These are phyloP conservation scores for Myodes glareolus DNA, from an alignment of 2,113 vertebrate genomes.

Conservation along the genomic window DNA sequence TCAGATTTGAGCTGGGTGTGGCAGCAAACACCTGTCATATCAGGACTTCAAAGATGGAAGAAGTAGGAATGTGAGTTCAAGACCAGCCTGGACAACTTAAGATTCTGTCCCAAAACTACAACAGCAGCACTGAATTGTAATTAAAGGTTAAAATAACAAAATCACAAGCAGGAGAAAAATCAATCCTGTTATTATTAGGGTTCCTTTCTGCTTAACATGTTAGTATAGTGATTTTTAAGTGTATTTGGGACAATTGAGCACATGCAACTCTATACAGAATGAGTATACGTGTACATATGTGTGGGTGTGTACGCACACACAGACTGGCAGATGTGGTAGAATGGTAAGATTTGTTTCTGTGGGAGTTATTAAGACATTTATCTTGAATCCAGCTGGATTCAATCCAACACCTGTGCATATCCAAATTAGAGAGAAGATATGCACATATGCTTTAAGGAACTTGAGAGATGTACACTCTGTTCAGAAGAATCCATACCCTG, in stretches of 20 bases:
- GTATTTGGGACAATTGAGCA: not conserved
- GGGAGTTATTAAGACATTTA: not conserved
- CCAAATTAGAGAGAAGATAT: not conserved
- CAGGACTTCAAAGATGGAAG: not conserved
- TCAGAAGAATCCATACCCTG: not conserved
- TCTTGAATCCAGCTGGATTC: not conserved
- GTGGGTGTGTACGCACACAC: not conserved
- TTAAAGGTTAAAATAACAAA: not conserved
- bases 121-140: not conserved
- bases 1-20: not conserved
- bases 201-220: not conserved
- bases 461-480: not conserved
- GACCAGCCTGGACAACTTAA: not conserved
- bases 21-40: too few relatives aligned
- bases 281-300: too few relatives aligned
- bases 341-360: not conserved
- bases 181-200: not conserved
- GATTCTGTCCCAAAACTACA: not conserved
- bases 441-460: not conserved
- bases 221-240: not conserved
- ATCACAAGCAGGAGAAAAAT: not conserved
- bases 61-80: not conserved
- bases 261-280: not conserved
- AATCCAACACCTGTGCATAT: not conserved
- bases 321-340: not conserved